Evolutionary conservation across 2,113 vertebrate genomes (phyloP).

Genomic region (Cepphus grylle): DNA sequence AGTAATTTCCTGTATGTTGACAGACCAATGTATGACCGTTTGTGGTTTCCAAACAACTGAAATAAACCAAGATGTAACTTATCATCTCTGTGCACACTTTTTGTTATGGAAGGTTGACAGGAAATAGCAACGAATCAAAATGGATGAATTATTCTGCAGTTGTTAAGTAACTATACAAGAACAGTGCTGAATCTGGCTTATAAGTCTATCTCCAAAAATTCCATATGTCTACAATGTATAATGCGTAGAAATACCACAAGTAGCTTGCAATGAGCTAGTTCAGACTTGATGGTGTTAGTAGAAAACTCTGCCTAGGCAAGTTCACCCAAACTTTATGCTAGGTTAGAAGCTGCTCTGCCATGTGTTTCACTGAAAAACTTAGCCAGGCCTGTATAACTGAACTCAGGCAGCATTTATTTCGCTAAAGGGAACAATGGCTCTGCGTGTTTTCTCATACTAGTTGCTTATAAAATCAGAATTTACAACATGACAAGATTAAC

Average conservation of each 20-base stretch:
- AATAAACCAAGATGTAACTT: not conserved
- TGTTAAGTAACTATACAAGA: not conserved
- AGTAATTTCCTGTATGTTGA: not conserved
- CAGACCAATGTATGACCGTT: not conserved
- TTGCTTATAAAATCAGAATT: not conserved
- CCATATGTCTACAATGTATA: not conserved
- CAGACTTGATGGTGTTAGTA: not conserved
- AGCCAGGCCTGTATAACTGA: not conserved
- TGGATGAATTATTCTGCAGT: not conserved
- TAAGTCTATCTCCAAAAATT: not conserved
- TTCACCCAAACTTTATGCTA: not conserved
- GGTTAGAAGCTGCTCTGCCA: not conserved
- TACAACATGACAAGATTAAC: not conserved
- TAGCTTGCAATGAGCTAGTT: not conserved
- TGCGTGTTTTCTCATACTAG: not conserved
- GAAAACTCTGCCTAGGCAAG: not conserved
- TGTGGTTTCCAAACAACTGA: not conserved
- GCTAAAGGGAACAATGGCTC: not conserved
- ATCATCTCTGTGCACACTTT: not conserved
- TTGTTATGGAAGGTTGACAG: not conserved
- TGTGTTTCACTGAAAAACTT: not conserved
- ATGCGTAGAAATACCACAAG: not conserved
- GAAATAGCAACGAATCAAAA: not conserved
- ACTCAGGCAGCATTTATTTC: not conserved
- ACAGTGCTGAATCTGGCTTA: not conserved